Conservation (phyloP, 2,113 vertebrate genomes). For the human region GRCh38 chr1:245019001-245019500, state of each 20-base stretch:
- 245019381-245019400: not conserved
- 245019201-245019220: not conserved
- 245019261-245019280: not conserved
- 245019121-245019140: slow-evolving; percentile 10
- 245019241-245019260: not conserved
- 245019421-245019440: too few species aligned
- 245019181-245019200: not conserved
- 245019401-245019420: too few species aligned
- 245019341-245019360: not conserved
- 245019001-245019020: not conserved
- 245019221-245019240: not conserved
- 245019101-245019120: slow-evolving; percentile 19
- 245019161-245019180: not conserved
- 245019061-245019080: not conserved
- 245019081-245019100: slow-evolving; percentile 16
- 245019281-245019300: not conserved
- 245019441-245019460: too few species aligned
- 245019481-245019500: too few species aligned
- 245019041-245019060: not conserved
- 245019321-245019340: not conserved
- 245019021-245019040: not conserved
- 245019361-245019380: not conserved
- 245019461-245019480: too few species aligned
- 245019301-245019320: not conserved
- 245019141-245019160: not conserved